Conservation (phyloP, 92 coral and sea anemone genomes). For the Siderastrea radians region DNA sequence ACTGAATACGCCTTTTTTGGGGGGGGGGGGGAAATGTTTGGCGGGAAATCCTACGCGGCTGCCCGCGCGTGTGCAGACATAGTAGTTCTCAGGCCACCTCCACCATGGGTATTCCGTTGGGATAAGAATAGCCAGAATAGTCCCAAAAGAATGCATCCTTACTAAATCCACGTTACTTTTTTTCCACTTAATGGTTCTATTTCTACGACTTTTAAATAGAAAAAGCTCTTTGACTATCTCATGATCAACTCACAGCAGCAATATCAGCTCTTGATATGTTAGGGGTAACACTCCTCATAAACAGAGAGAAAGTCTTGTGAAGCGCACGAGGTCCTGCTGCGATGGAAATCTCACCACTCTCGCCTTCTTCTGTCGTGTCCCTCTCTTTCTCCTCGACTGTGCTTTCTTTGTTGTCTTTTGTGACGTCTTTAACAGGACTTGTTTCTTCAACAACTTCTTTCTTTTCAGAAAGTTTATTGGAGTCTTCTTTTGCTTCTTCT, state of each 20-base stretch:
- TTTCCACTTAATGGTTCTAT: too few relatives aligned
- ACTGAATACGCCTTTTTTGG: too few relatives aligned
- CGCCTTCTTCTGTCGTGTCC: slow-evolving; percentile 78
- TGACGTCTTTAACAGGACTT: slow-evolving; percentile 78
- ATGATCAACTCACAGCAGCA: slow-evolving; percentile 78
- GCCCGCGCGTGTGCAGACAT: too few relatives aligned
- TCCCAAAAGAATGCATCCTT: too few relatives aligned
- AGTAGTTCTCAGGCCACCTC: too few relatives aligned
- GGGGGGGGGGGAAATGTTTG: too few relatives aligned
- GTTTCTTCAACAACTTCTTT: slow-evolving; percentile 79
- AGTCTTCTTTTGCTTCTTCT: slow-evolving; percentile 42
- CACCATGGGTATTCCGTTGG: too few relatives aligned
- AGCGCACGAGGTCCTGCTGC: slow-evolving; percentile 82
- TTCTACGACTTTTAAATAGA: too few relatives aligned
- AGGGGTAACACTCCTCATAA: slow-evolving; percentile 92
- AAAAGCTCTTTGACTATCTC: background rate
- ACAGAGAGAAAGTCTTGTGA: slow-evolving; percentile 94
- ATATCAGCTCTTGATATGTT: slow-evolving; percentile 92
- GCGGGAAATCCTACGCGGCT: too few relatives aligned
- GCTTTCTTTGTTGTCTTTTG: slow-evolving; percentile 77
- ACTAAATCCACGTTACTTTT: too few relatives aligned
- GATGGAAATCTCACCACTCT: slow-evolving; percentile 45
- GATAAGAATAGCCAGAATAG: too few relatives aligned
- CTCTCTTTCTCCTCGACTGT: slow-evolving; percentile 83
- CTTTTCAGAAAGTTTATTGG: slow-evolving; percentile 85